These are phyloP conservation scores for Nephila pilipes DNA, from an alignment of 1,140 invertebrate species.

Conservation along the genomic window DNA sequence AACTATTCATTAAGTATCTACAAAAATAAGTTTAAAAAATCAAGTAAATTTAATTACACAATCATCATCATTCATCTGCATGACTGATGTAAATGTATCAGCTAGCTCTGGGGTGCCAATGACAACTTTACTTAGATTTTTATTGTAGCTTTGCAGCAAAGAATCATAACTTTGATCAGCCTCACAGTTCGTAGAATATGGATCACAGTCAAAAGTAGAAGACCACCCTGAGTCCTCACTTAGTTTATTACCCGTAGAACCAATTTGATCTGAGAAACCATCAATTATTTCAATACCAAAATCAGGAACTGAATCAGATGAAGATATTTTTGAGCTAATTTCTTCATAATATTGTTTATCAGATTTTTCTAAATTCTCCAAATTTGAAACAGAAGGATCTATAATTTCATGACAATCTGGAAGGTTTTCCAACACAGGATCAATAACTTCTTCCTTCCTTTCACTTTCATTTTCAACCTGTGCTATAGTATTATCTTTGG, in stretches of 20 bases:
- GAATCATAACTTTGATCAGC: slow-evolving; percentile 80
- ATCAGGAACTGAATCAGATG: slow-evolving; percentile 76
- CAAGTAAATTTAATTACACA: slow-evolving; percentile 29
- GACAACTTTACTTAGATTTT: slow-evolving; percentile 62
- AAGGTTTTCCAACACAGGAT: neutral
- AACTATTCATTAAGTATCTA: no score
- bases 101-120: slow-evolving; percentile 77
- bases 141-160: slow-evolving; percentile 80
- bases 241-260: slow-evolving; percentile 85
- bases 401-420: neutral
- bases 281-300: slow-evolving; percentile 63
- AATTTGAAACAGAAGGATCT: neutral
- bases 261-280: slow-evolving; percentile 75
- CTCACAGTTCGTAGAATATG: slow-evolving; percentile 78
- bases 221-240: slow-evolving; percentile 87
- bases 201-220: slow-evolving; percentile 84
- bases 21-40: no score
- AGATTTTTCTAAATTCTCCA: neutral
- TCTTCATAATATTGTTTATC: slow-evolving; percentile 14
- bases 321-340: slow-evolving; percentile 67
- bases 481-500: neutral
- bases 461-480: neutral
- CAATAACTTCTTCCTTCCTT: neutral
- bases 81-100: slow-evolving; percentile 72
- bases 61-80: slow-evolving; percentile 55